phyloP scores from a whole-genome alignment of 2,888 invertebrate genomes.

The Allophyes oxyacanthae region DNA sequence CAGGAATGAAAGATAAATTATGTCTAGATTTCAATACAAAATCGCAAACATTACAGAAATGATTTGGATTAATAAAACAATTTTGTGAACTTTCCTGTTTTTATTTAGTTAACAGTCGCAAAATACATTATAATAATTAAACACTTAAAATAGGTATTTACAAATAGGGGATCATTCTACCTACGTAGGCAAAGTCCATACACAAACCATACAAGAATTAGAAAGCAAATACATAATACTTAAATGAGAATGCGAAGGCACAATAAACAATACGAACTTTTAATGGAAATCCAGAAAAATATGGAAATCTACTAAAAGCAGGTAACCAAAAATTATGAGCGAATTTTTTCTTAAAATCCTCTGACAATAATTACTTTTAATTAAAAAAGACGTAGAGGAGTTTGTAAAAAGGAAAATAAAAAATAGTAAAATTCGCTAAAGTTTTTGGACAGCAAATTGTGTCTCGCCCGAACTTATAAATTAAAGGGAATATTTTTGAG shows the following conservation, averaged over 20 bases:
- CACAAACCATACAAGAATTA: constrained; percentile 85
- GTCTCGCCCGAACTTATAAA: constrained; percentile 70
- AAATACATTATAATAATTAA: constrained; percentile 81
- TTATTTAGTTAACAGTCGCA: constrained; percentile 88
- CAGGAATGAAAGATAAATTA: too few relatives aligned
- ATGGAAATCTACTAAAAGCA: constrained; percentile 56
- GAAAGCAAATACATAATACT: constrained; percentile 77
- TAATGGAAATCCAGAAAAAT: constrained; percentile 58
- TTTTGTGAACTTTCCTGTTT: constrained; percentile 73
- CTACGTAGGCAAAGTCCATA: constrained; percentile 88
- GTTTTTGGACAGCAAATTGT: constrained; percentile 57
- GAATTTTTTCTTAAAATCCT: constrained; percentile 65
- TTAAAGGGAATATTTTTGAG: constrained; percentile 82
- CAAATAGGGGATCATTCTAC: constrained; percentile 84
- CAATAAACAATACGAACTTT: constrained; percentile 51
- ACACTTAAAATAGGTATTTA: constrained; percentile 87
- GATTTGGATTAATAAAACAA: constrained; percentile 68
- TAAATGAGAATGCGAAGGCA: constrained; percentile 66
- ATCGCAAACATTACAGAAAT: too few relatives aligned
- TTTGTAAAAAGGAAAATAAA: constrained; percentile 28
- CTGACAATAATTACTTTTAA: constrained; percentile 68
- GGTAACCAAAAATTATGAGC: constrained; percentile 54
- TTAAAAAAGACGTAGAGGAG: constrained; percentile 73
- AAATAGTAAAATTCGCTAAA: constrained; percentile 60
- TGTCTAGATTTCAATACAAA: too few relatives aligned